A percentile compares a stretch with the other conserved stretches of the same genome.
phyloP scores from a whole-genome alignment of 2,797 vertebrate species.

The Pseudochromis fuscus region DNA sequence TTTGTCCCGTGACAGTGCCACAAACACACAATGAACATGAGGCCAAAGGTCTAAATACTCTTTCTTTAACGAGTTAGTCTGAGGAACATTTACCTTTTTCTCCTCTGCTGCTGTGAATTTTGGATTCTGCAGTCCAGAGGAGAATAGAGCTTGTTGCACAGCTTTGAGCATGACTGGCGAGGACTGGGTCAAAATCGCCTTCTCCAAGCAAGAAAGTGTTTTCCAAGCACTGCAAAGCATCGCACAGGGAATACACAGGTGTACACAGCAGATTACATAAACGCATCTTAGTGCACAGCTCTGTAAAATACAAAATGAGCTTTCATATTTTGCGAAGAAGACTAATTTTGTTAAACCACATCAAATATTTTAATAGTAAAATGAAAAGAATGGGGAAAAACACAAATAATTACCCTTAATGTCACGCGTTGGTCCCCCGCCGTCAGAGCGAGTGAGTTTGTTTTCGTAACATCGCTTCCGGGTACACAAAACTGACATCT shows the following conservation, averaged over 20 bases:
- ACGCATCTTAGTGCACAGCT: background rate
- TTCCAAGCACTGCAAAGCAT: background rate
- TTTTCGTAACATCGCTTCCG: constrained; percentile 50
- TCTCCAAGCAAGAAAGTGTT: background rate
- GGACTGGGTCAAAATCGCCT: background rate
- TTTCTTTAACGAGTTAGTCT: background rate
- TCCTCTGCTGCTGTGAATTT: constrained; percentile 75
- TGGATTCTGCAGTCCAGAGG: constrained; percentile 74
- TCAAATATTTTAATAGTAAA: background rate
- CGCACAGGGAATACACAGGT: background rate
- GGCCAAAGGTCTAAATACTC: constrained; percentile 27
- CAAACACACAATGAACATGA: background rate
- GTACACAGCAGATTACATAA: background rate
- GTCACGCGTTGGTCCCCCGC: accelerated
- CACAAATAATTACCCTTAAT: constrained; percentile 18
- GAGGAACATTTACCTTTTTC: constrained; percentile 69
- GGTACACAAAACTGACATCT: constrained; percentile 29
- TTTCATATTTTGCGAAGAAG: background rate
- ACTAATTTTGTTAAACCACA: background rate
- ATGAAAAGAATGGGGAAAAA: background rate
- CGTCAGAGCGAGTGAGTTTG: background rate
- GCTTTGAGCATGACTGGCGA: constrained; percentile 79
- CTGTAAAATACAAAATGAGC: background rate
- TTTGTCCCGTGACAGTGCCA: background rate
- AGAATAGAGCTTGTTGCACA: constrained; percentile 79